These are phyloP conservation scores for Puntigrus tetrazona DNA, from an alignment of 2,113 vertebrate species.

Conservation along the genomic window DNA sequence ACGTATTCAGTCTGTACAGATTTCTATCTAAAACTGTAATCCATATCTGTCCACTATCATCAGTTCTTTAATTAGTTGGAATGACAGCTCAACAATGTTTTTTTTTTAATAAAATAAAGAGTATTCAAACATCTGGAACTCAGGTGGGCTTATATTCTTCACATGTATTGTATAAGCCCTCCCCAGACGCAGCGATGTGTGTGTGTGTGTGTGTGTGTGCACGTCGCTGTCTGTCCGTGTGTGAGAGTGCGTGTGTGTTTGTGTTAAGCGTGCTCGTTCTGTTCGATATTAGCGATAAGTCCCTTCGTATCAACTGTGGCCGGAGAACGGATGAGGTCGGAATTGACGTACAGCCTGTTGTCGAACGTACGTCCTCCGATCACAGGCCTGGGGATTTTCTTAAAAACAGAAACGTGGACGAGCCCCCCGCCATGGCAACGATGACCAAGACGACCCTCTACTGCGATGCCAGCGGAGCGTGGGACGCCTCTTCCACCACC, in stretches of 20 bases:
- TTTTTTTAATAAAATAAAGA: not conserved
- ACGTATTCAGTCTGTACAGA: not conserved
- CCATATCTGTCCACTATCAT: not conserved
- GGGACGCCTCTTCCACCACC: conserved; percentile 59
- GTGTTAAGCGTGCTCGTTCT: conserved; percentile 81
- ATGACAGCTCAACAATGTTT: not conserved
- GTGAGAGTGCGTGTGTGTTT: not conserved
- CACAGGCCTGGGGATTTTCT: conserved; percentile 72
- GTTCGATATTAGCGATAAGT: conserved; percentile 90
- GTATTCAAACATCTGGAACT: not conserved
- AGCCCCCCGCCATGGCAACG: conserved; percentile 72
- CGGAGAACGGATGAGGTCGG: conserved; percentile 65
- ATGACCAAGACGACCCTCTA: conserved; percentile 79
- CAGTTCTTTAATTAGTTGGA: not conserved
- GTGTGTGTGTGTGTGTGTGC: not conserved
- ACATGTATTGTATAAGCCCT: not conserved
- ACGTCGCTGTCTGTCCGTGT: too few species aligned
- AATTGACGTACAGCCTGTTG: conserved; percentile 91
- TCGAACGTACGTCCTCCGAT: conserved; percentile 82
- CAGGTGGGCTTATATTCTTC: not conserved
- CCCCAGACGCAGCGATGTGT: not conserved
- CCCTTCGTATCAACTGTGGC: conserved; percentile 82
- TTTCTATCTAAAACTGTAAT: not conserved
- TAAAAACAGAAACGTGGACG: conserved; percentile 81
- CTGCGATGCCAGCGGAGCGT: conserved; percentile 70